These are phyloP conservation scores for Tupiocoris notatus DNA, from an alignment of 2,888 invertebrate species.

Conservation along the genomic window DNA sequence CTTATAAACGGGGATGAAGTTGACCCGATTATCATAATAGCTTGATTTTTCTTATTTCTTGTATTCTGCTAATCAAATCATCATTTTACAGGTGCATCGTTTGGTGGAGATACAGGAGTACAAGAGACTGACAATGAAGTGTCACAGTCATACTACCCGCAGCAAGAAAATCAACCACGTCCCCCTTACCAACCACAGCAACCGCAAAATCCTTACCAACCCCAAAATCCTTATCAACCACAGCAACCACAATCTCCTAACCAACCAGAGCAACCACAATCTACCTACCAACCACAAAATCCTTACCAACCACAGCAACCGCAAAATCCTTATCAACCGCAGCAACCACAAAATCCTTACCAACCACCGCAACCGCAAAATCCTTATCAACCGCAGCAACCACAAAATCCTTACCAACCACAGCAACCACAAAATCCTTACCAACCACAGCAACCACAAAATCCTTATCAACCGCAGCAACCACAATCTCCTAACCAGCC, in stretches of 20 bases:
- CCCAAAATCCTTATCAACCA: slow-evolving; percentile 39
- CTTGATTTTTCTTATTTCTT: too few relatives aligned
- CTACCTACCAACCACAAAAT: slow-evolving; percentile 27
- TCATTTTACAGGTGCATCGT: slow-evolving; percentile 10
- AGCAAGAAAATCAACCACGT: too few relatives aligned
- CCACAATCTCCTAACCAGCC: slow-evolving; percentile 41
- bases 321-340: slow-evolving; percentile 33
- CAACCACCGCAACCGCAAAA: slow-evolving; percentile 40
- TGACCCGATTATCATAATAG: too few relatives aligned
- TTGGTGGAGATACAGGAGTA: slow-evolving; percentile 10
- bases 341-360: slow-evolving; percentile 29
- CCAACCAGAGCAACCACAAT: slow-evolving; percentile 29
- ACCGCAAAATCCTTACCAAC: slow-evolving; percentile 23
- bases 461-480: slow-evolving; percentile 33
- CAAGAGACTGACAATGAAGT: slow-evolving; percentile 30
- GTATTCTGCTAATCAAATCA: too few relatives aligned
- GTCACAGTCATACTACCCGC: too few relatives aligned
- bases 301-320: slow-evolving; percentile 38
- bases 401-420: slow-evolving; percentile 34
- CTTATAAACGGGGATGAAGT: too few relatives aligned
- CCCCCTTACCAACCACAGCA: slow-evolving; percentile 32
- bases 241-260: slow-evolving; percentile 31
- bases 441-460: slow-evolving; percentile 32
- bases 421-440: slow-evolving; percentile 32
- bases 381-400: slow-evolving; percentile 40